Conservation (phyloP, 2,113 vertebrate genomes). For the Carassius carassius region DNA sequence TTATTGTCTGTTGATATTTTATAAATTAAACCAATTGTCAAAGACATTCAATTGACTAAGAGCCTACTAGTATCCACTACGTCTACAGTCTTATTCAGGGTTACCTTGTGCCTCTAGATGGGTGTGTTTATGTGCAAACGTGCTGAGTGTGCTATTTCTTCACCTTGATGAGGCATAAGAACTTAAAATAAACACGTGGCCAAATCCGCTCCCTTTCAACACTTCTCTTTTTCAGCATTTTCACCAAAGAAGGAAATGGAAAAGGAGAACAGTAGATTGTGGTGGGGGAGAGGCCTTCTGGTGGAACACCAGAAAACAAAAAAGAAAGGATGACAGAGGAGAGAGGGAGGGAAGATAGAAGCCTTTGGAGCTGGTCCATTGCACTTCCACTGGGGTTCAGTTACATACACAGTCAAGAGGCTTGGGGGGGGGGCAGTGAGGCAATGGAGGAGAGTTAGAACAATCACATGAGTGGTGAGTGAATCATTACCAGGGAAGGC, state of each 20-base stretch:
- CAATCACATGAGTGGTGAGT: constrained; percentile 32
- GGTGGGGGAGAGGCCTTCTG: constrained; percentile 63
- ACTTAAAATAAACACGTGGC: constrained; percentile 67
- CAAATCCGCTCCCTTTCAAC: constrained; percentile 66
- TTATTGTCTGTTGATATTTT: constrained; percentile 70
- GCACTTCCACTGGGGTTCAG: constrained; percentile 82
- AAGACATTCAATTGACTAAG: background rate
- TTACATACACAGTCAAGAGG: constrained; percentile 67
- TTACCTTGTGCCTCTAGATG: constrained; percentile 46
- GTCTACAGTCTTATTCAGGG: background rate
- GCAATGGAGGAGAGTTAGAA: constrained; percentile 14
- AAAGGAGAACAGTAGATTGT: constrained; percentile 72
- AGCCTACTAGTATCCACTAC: background rate
- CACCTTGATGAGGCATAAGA: constrained; percentile 61
- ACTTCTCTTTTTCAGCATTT: constrained; percentile 80
- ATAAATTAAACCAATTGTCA: constrained; percentile 72
- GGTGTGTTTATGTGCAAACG: constrained; percentile 55
- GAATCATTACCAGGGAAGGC: constrained; percentile 26
- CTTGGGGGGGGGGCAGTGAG: constrained; percentile 63
- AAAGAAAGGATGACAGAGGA: constrained; percentile 29
- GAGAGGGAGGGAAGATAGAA: constrained; percentile 68
- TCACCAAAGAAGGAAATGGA: constrained; percentile 99
- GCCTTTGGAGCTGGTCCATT: constrained; percentile 95
- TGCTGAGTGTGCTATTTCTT: constrained; percentile 71
- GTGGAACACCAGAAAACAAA: constrained; percentile 48